Conservation (phyloP, 2,797 vertebrate genomes). For the Cryptoblepharus egeriae region DNA sequence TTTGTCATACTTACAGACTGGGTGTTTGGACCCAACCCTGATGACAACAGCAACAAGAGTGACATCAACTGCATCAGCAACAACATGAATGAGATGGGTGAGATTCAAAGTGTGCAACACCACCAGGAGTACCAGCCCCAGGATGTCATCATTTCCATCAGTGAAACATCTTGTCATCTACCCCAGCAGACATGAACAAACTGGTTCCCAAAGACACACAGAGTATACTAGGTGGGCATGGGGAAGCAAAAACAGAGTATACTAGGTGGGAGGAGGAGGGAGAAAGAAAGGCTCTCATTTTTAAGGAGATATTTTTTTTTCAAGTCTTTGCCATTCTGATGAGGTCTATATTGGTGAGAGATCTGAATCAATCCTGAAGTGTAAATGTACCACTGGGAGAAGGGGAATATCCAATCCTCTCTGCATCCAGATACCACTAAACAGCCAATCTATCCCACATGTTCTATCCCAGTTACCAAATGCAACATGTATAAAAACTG, state of each 20-base stretch:
- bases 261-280: not conserved
- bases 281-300: not conserved
- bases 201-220: not conserved
- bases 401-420: not conserved
- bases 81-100: conserved; percentile 74
- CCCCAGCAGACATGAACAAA: conserved; percentile 73
- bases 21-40: conserved; percentile 77
- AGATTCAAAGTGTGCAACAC: conserved; percentile 47
- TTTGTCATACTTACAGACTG: conserved; percentile 76
- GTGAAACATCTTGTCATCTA: conserved; percentile 75
- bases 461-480: not conserved
- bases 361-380: not conserved
- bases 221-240: not conserved
- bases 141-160: conserved; percentile 82
- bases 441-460: not conserved
- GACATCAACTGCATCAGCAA: conserved; percentile 84
- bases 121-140: conserved; percentile 63
- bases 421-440: not conserved
- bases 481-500: not conserved
- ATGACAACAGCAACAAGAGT: conserved; percentile 77
- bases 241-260: not conserved
- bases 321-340: not conserved
- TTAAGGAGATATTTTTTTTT: not conserved
- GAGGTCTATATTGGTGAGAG: not conserved
- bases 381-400: not conserved